Evolutionary conservation across 2,888 invertebrate genomes (phyloP).

Genomic region (Callimorpha dominula): DNA sequence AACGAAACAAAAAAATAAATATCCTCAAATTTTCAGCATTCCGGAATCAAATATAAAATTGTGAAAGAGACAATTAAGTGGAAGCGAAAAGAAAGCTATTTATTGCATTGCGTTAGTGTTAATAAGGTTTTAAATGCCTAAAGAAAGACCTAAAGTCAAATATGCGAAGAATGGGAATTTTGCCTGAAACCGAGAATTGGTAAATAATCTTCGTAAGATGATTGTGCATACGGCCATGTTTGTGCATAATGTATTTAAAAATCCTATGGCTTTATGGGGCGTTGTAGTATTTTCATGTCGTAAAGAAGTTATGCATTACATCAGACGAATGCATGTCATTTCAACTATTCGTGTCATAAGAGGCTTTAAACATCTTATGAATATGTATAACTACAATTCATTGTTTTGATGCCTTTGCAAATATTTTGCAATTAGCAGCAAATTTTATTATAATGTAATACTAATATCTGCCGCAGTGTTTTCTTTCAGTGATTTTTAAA

Average conservation of each 20-base stretch:
- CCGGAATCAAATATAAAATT: constrained; percentile 22
- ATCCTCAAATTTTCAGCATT: background rate
- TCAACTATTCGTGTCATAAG: background rate
- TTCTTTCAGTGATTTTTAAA: too few relatives aligned
- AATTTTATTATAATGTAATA: background rate
- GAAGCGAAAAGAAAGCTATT: constrained; percentile 61
- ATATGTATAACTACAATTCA: background rate
- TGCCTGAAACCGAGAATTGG: constrained; percentile 53
- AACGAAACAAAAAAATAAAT: background rate
- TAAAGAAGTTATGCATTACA: constrained; percentile 1
- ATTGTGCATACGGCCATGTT: background rate
- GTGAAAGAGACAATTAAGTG: constrained; percentile 27
- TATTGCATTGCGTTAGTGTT: constrained; percentile 53
- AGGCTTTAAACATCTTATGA: background rate
- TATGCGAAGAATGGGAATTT: constrained; percentile 56
- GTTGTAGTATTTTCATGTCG: background rate
- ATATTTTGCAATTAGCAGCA: background rate
- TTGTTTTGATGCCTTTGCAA: background rate
- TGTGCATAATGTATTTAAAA: constrained; percentile 8
- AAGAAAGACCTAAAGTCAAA: constrained; percentile 30
- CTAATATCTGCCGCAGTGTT: too few relatives aligned
- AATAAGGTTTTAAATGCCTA: constrained; percentile 50
- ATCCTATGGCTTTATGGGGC: background rate
- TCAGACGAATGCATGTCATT: background rate
- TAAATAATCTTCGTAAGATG: constrained; percentile 21